Conservation (phyloP, 1,140 invertebrate species). For the Nomia melanderi region DNA sequence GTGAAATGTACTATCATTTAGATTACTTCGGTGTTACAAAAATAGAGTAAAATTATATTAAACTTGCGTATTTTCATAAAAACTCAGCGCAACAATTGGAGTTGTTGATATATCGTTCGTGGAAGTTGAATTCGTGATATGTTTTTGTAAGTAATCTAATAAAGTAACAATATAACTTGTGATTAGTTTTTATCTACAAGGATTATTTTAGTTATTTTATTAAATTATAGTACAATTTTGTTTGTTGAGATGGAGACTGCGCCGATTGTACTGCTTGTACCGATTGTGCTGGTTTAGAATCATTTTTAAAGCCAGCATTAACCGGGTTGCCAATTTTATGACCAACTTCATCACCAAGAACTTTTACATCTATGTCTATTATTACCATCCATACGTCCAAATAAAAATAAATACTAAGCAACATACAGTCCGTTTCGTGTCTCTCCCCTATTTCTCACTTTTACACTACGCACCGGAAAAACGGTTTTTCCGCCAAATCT, state of each 20-base stretch:
- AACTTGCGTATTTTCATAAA: conserved; percentile 92
- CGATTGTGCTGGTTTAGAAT: conserved; percentile 45
- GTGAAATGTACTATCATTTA: conserved; percentile 46
- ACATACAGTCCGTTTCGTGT: no score
- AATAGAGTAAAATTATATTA: conserved; percentile 5
- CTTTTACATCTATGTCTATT: conserved; percentile 88
- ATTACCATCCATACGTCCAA: conserved; percentile 90
- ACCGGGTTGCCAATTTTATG: conserved; percentile 90
- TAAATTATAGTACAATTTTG: background rate
- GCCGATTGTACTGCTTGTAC: background rate
- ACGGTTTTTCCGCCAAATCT: no score
- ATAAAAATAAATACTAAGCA: conserved; percentile 24
- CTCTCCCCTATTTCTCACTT: no score
- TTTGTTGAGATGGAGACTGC: background rate
- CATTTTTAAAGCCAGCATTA: conserved; percentile 64
- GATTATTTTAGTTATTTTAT: no score
- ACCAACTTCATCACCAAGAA: conserved; percentile 86
- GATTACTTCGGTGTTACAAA: background rate
- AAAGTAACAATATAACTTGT: background rate
- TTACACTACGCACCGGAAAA: no score
- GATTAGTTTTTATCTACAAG: background rate
- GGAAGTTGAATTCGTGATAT: background rate
- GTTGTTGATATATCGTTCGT: conserved; percentile 67
- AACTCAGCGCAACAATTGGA: conserved; percentile 91
- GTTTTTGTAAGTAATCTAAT: conserved; percentile 20